Percentiles rank a stretch among this genome's conserved stretches.
phyloP scores from a whole-genome alignment of 2,888 invertebrate genomes.

The Xanthorhoe designata region DNA sequence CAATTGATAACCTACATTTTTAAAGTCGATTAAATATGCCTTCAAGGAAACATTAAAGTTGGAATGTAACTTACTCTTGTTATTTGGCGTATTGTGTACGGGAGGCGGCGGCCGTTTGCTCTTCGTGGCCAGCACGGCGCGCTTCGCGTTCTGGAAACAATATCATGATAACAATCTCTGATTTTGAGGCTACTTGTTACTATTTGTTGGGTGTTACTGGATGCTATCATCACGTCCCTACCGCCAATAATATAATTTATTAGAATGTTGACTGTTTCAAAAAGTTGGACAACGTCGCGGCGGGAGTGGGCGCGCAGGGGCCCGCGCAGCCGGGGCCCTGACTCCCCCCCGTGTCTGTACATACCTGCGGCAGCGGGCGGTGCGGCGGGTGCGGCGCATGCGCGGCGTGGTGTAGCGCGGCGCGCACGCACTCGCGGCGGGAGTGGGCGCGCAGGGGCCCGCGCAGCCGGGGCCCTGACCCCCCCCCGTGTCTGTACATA shows the following conservation, averaged over 20 bases:
- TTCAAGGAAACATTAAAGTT: too few relatives aligned
- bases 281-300: too few relatives aligned
- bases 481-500: too few relatives aligned
- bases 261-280: too few relatives aligned
- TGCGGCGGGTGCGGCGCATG: slow-evolving; percentile 51
- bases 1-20: too few relatives aligned
- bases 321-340: slow-evolving; percentile 90
- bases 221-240: too few relatives aligned
- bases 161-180: too few relatives aligned
- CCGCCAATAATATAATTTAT: too few relatives aligned
- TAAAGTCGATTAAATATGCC: too few relatives aligned
- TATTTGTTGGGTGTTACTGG: too few relatives aligned
- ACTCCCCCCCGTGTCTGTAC: too few relatives aligned
- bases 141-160: slow-evolving; percentile 67
- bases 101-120: slow-evolving; percentile 77
- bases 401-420: slow-evolving; percentile 82
- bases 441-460: slow-evolving; percentile 90
- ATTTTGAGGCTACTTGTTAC: too few relatives aligned
- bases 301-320: slow-evolving; percentile 90
- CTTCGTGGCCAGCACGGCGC: slow-evolving; percentile 75
- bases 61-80: slow-evolving; percentile 67
- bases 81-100: slow-evolving; percentile 69
- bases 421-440: slow-evolving; percentile 92
- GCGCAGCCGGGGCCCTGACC: slow-evolving; percentile 91
- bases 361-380: neutral